Evolutionary conservation across 2,888 invertebrate species (phyloP).

Genomic region (Steromphala cineraria): DNA sequence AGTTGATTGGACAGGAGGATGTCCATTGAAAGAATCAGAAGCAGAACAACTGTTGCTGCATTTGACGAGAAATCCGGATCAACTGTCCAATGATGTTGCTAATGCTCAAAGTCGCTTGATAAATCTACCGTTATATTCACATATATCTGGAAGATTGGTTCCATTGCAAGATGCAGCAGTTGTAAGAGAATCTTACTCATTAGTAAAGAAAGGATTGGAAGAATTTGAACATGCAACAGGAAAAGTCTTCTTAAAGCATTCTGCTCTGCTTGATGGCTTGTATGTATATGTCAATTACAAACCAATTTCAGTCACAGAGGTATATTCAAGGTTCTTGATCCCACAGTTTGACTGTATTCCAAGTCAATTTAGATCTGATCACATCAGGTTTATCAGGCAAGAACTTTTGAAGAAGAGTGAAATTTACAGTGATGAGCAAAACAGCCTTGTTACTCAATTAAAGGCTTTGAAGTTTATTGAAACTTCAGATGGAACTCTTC

Average conservation of each 20-base stretch:
- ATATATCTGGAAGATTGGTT: not conserved
- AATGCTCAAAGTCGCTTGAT: not conserved
- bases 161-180: not conserved
- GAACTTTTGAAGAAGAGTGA: not conserved
- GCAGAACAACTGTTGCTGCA: not conserved
- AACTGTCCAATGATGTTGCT: not conserved
- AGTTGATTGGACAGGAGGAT: not conserved
- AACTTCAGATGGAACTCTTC: slow-evolving; percentile 36
- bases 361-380: not conserved
- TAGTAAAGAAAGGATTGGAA: too few relatives aligned
- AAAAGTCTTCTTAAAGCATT: too few relatives aligned
- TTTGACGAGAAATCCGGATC: slow-evolving; percentile 27
- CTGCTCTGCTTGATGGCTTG: too few relatives aligned
- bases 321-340: slow-evolving; percentile 36
- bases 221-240: too few relatives aligned
- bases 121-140: not conserved
- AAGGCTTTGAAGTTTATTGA: slow-evolving; percentile 38
- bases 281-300: too few relatives aligned
- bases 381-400: slow-evolving; percentile 29
- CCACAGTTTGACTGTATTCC: slow-evolving; percentile 26
- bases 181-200: not conserved
- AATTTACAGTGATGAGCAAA: slow-evolving; percentile 20
- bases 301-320: not conserved
- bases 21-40: not conserved
- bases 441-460: slow-evolving; percentile 35